Conservation (phyloP, 2,113 vertebrate genomes). For the Narcine bancroftii region DNA sequence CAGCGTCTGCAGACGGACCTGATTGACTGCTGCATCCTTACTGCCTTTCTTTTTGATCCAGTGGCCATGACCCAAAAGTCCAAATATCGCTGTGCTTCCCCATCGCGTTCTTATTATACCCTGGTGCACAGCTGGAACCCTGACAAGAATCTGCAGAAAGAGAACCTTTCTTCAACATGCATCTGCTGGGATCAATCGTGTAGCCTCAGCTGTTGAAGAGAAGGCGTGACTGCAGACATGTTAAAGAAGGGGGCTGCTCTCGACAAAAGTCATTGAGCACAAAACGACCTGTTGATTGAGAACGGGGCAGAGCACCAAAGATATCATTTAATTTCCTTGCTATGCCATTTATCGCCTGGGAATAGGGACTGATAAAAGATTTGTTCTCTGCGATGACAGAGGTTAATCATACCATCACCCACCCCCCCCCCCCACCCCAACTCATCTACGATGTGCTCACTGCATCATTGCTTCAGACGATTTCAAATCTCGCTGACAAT, state of each 20-base stretch:
- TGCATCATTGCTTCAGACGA: neutral
- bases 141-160: no score
- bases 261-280: neutral
- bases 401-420: neutral
- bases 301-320: neutral
- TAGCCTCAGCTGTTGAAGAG: neutral
- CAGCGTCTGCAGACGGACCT: no score
- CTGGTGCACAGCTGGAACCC: neutral
- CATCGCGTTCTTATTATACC: neutral
- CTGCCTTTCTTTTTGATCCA: neutral
- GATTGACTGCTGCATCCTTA: no score
- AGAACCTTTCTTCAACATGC: neutral
- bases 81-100: neutral
- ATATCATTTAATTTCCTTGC: neutral
- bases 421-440: neutral
- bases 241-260: neutral
- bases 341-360: neutral
- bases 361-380: neutral
- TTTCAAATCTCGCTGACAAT: neutral
- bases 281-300: neutral
- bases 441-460: neutral
- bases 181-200: neutral
- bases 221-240: no score
- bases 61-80: neutral
- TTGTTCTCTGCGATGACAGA: neutral